Evolutionary conservation across 1,140 invertebrate species (phyloP).

Genomic region (Sitobion miscanthi): DNA sequence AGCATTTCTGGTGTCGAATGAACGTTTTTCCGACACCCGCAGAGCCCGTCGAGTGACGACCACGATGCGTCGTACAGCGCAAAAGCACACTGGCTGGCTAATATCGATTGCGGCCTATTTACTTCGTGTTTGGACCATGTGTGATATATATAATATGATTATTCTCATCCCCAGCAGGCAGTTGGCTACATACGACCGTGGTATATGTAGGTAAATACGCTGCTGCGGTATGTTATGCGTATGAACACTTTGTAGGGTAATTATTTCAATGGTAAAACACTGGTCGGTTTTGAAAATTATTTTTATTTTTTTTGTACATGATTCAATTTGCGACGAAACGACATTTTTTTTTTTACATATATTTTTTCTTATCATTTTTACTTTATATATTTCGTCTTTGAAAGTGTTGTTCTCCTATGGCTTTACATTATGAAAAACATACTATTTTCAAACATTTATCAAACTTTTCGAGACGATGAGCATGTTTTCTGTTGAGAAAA

Average conservation of each 20-base stretch:
- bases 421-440: not conserved
- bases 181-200: not conserved
- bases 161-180: not conserved
- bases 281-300: not conserved
- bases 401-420: not conserved
- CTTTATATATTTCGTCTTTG: not conserved
- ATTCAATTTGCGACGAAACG: not conserved
- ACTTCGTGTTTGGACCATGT: not conserved
- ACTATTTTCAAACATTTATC: not conserved
- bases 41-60: not conserved
- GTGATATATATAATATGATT: not conserved
- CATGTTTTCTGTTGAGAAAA: not conserved
- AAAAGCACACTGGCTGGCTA: not conserved
- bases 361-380: not conserved
- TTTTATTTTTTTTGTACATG: not conserved
- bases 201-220: not conserved
- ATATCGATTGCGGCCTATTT: not conserved
- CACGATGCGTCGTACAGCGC: not conserved
- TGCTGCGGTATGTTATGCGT: not conserved
- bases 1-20: not conserved
- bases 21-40: not conserved
- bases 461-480: not conserved
- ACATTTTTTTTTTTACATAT: not conserved
- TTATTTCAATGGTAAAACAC: too few relatives aligned
- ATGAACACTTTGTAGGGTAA: too few relatives aligned